Conservation (phyloP, 2,797 vertebrate species). For the Ctenosaura bakeri region DNA sequence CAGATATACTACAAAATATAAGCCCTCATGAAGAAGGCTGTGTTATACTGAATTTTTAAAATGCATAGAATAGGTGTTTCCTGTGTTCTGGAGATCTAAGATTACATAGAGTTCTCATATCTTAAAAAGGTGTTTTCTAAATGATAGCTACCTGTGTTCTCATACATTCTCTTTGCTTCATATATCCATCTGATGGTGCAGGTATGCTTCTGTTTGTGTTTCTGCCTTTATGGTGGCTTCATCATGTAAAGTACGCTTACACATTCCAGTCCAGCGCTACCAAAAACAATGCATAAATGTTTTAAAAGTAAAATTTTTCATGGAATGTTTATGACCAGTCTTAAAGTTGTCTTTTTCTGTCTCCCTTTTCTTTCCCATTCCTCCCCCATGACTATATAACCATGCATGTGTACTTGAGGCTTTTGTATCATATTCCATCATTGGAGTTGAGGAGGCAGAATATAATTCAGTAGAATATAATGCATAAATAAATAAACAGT, state of each 20-base stretch:
- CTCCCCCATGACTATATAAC: no score
- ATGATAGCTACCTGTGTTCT: background rate
- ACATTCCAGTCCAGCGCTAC: background rate
- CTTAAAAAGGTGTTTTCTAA: background rate
- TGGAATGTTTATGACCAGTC: no score
- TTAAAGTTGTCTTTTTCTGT: no score
- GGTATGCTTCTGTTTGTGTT: background rate
- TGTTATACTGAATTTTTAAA: background rate
- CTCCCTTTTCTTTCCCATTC: no score
- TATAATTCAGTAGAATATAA: no score
- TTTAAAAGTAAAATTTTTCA: background rate
- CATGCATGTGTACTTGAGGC: no score
- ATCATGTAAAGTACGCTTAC: background rate
- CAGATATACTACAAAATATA: background rate
- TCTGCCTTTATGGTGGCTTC: background rate
- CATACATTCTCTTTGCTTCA: background rate
- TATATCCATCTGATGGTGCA: background rate
- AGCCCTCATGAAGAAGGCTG: background rate
- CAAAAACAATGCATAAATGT: background rate
- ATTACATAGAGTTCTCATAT: background rate
- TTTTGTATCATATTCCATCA: no score
- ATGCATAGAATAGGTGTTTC: background rate
- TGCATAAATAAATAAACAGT: no score
- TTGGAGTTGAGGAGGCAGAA: no score
- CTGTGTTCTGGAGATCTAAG: background rate